Evolutionary conservation across 2,888 invertebrate species (phyloP), one percentile per base, ranked within the genome.

Genomic region (Corbicula japonica): DNA sequence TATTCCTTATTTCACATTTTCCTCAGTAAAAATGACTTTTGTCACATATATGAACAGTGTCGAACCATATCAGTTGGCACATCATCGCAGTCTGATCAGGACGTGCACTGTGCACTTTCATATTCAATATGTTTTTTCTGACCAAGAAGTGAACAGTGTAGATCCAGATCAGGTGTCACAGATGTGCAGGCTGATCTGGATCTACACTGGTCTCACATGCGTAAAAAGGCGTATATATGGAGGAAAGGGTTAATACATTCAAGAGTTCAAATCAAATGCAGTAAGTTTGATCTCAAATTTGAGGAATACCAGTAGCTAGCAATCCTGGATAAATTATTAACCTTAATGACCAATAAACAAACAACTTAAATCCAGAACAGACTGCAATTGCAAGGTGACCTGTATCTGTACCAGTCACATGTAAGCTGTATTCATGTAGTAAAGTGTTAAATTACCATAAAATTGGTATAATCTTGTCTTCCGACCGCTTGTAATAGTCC

Each of bases 401-500:
- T n/a, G n/a, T n/a, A n/a, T n/a, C n/a, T n/a, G n/a, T n/a, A n/a
- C n/a, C n/a, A n/a, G n/a, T n/a, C n/a, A n/a, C n/a, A n/a, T n/a
- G n/a, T n/a, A n/a, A n/a, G n/a, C n/a, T n/a, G n/a, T n/a, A n/a
- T n/a, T n/a, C n/a, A n/a, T n/a, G n/a, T n/a, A n/a, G n/a, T n/a
- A n/a, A n/a, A n/a, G n/a, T n/a, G n/a, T n/a, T n/a, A n/a, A n/a
- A n/a, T 54, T 68, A 79, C 83, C 83, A 83, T n/a, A 74, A 34
- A 12, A 80, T 58, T 34, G 83, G 83, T 32, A 83, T 76, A 1
- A 63, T 77, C 46, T 65, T 69, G 2, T 75, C 71, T 1, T 32
- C 35, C 0, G 26, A 34, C 18, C 70, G 32, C 35, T 77, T 65
- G 54, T 83, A 83, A 56, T 80, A 83, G 23, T 83, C 74, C 30